phyloP scores from a whole-genome alignment of 1,140 invertebrate species.

The Drosophila malerkotliana region DNA sequence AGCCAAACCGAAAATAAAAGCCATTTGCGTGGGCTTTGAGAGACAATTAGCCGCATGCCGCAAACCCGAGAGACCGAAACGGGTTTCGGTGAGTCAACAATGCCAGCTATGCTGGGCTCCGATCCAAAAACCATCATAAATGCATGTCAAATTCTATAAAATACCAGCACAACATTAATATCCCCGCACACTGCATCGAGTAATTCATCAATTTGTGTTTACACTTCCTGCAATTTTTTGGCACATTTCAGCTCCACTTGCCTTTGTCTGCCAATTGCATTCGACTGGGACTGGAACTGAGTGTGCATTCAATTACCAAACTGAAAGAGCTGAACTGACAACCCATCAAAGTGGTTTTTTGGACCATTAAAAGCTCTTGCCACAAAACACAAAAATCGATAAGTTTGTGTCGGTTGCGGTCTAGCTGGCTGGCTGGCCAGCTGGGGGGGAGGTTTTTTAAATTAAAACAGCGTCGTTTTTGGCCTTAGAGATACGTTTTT shows the following conservation, averaged over 20 bases:
- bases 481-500: background rate
- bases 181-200: constrained; percentile 28
- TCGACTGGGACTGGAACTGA: constrained; percentile 40
- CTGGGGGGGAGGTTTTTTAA: constrained; percentile 27
- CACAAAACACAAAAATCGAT: constrained; percentile 60
- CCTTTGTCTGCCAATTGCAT: constrained; percentile 38
- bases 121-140: constrained; percentile 31
- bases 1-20: constrained; percentile 37
- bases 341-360: constrained; percentile 41
- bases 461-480: constrained; percentile 23
- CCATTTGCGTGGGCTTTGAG: constrained; percentile 64
- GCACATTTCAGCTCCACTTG: constrained; percentile 6
- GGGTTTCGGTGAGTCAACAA: constrained; percentile 68
- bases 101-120: constrained; percentile 39
- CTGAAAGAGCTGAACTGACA: constrained; percentile 39
- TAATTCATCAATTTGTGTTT: constrained; percentile 32
- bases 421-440: background rate
- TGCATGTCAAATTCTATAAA: constrained; percentile 10
- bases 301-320: constrained; percentile 71
- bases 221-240: constrained; percentile 28
- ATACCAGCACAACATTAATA: constrained; percentile 19
- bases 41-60: constrained; percentile 79
- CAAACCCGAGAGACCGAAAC: constrained; percentile 62
- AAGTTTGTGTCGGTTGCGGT: constrained; percentile 28
- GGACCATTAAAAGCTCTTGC: constrained; percentile 70